A percentile compares a stretch with the other conserved stretches of the same genome.
phyloP scores from a whole-genome alignment of 2,113 vertebrate species.

The Canis aureus region DNA sequence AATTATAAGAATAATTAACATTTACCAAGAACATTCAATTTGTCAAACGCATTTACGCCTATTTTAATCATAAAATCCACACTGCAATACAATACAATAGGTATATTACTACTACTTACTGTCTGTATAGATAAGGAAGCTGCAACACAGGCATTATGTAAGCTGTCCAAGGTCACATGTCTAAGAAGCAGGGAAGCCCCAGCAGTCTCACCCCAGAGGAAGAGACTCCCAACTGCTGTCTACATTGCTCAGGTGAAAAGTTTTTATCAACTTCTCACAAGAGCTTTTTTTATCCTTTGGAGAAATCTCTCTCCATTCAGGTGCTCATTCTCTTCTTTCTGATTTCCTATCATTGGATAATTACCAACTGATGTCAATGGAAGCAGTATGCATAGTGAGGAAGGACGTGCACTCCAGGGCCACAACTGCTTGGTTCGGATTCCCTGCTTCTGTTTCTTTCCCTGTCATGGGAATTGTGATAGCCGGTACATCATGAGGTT shows the following conservation, averaged over 20 bases:
- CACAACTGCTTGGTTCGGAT: neutral
- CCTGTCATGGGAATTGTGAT: neutral
- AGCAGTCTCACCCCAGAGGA: neutral
- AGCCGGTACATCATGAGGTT: rapidly evolving
- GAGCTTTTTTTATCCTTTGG: neutral
- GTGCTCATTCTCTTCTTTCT: neutral
- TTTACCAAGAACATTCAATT: neutral
- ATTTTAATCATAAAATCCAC: neutral
- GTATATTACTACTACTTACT: neutral
- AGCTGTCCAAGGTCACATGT: neutral
- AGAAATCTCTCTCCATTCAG: neutral
- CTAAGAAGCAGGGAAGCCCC: neutral
- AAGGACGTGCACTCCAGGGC: neutral
- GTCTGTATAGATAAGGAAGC: neutral
- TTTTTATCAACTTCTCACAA: neutral
- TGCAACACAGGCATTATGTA: neutral
- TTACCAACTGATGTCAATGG: neutral
- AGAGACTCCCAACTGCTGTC: rapidly evolving
- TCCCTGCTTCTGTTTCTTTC: neutral
- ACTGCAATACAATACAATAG: neutral
- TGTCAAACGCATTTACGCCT: neutral
- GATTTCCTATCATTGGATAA: neutral
- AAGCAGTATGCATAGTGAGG: rapidly evolving
- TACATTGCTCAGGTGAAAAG: neutral
- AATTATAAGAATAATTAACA: neutral